Evolutionary conservation across 2,797 vertebrate species (phyloP).

Genomic region (Aythya fuligula): DNA sequence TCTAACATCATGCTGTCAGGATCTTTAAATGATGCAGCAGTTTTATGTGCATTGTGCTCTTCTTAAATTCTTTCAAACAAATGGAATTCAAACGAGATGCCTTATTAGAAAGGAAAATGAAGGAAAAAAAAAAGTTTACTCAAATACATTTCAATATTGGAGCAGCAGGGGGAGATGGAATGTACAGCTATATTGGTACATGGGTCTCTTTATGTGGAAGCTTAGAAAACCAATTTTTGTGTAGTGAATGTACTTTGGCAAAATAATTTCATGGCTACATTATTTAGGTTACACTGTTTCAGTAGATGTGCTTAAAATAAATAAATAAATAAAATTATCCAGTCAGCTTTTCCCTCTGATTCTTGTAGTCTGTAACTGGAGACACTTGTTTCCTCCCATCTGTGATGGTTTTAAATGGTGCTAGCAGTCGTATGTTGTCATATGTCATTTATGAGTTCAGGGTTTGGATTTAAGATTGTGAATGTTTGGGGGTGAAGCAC

Average conservation of each 20-base stretch:
- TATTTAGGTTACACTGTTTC: not conserved
- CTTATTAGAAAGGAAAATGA: not conserved
- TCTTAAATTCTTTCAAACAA: not conserved
- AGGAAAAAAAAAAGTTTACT: not conserved
- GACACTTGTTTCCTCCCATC: not conserved
- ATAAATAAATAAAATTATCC: not conserved
- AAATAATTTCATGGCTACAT: not conserved
- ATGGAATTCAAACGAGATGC: not conserved
- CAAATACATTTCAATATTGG: not conserved
- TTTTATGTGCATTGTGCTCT: not conserved
- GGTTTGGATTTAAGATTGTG: not conserved
- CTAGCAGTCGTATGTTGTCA: not conserved
- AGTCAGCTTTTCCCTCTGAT: not conserved
- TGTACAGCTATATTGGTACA: not conserved
- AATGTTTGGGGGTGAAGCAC: not conserved
- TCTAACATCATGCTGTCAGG: not conserved
- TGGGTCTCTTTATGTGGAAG: not conserved
- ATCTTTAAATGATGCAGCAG: not conserved
- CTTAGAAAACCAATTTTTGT: not conserved
- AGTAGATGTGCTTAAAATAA: not conserved
- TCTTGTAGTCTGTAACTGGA: not conserved
- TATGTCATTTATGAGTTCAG: not conserved
- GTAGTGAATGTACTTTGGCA: not conserved
- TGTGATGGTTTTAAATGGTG: not conserved
- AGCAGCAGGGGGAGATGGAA: slow-evolving; percentile 26